phyloP scores from a whole-genome alignment of 2,113 vertebrate genomes.

The Mustelus asterias region DNA sequence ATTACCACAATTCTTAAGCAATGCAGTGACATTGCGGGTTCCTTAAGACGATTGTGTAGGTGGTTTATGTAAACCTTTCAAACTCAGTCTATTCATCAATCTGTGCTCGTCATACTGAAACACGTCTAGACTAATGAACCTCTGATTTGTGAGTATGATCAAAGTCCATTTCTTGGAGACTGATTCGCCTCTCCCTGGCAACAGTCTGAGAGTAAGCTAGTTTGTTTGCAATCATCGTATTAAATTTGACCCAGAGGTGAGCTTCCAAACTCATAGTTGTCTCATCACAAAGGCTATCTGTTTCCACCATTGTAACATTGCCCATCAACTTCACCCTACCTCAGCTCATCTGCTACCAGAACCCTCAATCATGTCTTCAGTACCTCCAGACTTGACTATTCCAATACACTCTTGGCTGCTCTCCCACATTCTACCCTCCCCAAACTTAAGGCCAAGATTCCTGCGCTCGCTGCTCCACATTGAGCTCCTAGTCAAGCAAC shows the following conservation, averaged over 20 bases:
- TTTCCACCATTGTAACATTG: no score
- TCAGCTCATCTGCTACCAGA: background rate
- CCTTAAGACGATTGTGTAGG: background rate
- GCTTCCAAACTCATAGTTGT: background rate
- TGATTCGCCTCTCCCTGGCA: background rate
- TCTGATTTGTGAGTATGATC: background rate
- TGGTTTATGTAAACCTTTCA: background rate
- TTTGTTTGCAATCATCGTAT: background rate
- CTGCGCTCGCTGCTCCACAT: no score
- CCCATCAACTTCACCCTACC: background rate
- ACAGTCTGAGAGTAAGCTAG: background rate
- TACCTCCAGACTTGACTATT: no score
- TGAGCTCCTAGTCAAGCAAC: no score
- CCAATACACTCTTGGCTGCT: no score
- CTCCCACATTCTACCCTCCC: no score
- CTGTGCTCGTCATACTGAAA: background rate
- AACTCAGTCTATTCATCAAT: background rate
- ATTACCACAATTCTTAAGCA: background rate
- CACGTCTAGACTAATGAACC: background rate
- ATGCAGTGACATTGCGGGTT: background rate
- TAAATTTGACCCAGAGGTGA: background rate
- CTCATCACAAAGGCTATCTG: no score
- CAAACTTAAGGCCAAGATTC: no score
- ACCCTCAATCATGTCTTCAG: no score
- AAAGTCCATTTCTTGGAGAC: background rate